Evolutionary conservation across 2,113 vertebrate genomes (phyloP), one percentile per base, ranked within the genome.

Genomic region (Oreochromis niloticus): DNA sequence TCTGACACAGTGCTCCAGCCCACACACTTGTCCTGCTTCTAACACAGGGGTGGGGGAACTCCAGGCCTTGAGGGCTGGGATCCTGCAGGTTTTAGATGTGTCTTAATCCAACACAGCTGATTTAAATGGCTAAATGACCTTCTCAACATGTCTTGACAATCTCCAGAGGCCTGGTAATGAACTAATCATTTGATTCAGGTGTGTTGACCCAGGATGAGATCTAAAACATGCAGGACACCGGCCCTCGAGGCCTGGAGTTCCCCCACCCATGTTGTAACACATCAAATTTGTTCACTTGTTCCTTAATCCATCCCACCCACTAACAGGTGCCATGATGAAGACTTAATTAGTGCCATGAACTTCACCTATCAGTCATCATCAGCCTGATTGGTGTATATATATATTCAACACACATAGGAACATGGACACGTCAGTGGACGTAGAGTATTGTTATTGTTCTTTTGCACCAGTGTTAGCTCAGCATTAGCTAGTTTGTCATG

Each of bases 61-160:
- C 54, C 54, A 57, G 55, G 55, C 24, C 24, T 57, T 12, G 4
- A 27, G 55, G 55, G 4, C 12, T 6, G 1, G 54, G 1, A 1
- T 14, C 55, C 24, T 57, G 24, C 24, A 57, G 55, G 24, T 1
- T 57, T 1, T 27, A 27, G 55, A 56, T 0, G 54, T 56, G 55
- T 57, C 0, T 27, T 57, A 22, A 57, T 27, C 22, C 55, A 14
- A 5, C 22, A 27, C 55, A 57, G 55, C 55, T 57, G 22, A 57
- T 3, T 57, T 0, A 57, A 57, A 1, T 57, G 0, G 0, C 55
- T 27, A 13, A 56, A 56, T 7, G 0, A 56, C 22, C 55, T 56
- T 22, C 6, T 57, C 55, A 57, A 57, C 22, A 27, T 57, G 55
- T 57, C 22, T 1, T 27, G 22, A 56, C 2, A 1, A 3, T 57